Evolutionary conservation across 37 sponge, comb jelly and placozoan genomes (phyloP).

Genomic region (Beroe forskalii): DNA sequence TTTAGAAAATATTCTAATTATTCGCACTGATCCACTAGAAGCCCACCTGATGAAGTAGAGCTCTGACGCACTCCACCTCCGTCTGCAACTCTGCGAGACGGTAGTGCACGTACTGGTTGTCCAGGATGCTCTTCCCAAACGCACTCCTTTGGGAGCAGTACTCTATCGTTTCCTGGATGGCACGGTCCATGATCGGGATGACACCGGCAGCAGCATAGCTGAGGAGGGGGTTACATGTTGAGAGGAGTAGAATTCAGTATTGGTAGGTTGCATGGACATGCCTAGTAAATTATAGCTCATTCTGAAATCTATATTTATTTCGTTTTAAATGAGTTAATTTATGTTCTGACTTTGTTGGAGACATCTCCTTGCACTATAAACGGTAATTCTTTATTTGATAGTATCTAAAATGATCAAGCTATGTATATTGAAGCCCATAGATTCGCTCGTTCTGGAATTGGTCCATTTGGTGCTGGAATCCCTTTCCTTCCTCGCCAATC

Average conservation of each 20-base stretch:
- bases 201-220: constrained; percentile 59
- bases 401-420: too few species aligned
- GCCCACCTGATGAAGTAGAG: constrained; percentile 65
- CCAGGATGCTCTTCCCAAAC: constrained; percentile 83
- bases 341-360: too few species aligned
- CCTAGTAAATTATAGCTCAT: too few species aligned
- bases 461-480: constrained; percentile 93
- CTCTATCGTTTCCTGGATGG: constrained; percentile 75
- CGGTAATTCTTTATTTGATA: too few species aligned
- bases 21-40: too few species aligned
- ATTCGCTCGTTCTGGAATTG: constrained; percentile 96
- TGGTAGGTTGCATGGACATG: too few species aligned
- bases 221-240: neutral
- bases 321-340: too few species aligned
- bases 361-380: too few species aligned
- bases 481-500: constrained; percentile 92
- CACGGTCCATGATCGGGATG: constrained; percentile 71
- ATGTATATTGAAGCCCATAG: too few species aligned
- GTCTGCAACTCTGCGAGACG: constrained; percentile 89
- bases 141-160: constrained; percentile 85
- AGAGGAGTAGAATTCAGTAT: too few species aligned
- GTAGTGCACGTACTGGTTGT: constrained; percentile 91
- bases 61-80: constrained; percentile 84
- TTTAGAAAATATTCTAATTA: too few species aligned
- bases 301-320: too few species aligned